Evolutionary conservation across 2,888 invertebrate species (phyloP), one percentile per base, ranked within the genome.

Genomic region (Tetragnatha montana): DNA sequence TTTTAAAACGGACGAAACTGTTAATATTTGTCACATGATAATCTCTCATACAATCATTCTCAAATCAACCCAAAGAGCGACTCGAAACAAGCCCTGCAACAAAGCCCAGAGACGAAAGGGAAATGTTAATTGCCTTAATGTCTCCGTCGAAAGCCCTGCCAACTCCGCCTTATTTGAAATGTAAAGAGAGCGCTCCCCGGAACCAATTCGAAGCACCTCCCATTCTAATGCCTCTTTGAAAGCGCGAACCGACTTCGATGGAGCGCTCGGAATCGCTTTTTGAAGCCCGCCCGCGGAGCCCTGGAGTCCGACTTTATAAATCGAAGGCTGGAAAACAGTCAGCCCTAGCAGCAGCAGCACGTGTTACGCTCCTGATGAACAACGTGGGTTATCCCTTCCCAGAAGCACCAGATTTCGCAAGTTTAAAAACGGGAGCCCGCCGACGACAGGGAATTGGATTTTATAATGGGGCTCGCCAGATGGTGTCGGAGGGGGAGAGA

Each of bases 381-480:
- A 87, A 35, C 35, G 35, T 74, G 81, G 87, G 89, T 87, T 90
- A 87, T 82, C 19, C 70, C 73, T 74, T 76, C 76, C 69, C 60
- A 82, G 78, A 81, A 86, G 73, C 89, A 81, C 75, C 86, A 90
- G 69, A 90, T 82, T 90, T 90, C 89, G 87, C 89, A 90, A 90
- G 86, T 90, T 90, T 90, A 90, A 90, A 90, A 87, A 90, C 81
- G 75, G 71, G 79, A 71, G 51, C 82, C 73, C 73, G 83, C 50
- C 88, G 74, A 81, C 89, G 81, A 81, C 85, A 78, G 49, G 71
- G 86, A 82, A 90, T 90, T 90, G 89, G 89, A 90, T 90, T 90
- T 90, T 90, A 90, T 90, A 90, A 90, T 90, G 89, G 82, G 89
- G 78, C 79, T 85, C 89, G 78, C 89, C 89, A 90, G 89, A 90